These are phyloP conservation scores for Anthopleura sola DNA, from an alignment of 64 coral and sea anemone genomes.

Conservation along the genomic window DNA sequence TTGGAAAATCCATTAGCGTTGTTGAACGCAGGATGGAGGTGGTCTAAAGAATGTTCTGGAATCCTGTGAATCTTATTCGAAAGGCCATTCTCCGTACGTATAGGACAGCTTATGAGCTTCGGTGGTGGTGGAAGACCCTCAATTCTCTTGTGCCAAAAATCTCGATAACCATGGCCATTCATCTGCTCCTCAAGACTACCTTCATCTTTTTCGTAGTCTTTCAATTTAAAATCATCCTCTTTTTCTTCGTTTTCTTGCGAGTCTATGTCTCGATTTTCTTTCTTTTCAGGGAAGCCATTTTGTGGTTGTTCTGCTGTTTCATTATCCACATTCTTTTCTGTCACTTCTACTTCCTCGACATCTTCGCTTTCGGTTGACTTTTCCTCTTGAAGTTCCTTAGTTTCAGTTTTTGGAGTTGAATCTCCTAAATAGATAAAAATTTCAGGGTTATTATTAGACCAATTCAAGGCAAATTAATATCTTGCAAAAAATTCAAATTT, in stretches of 20 bases:
- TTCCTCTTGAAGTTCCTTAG: not conserved
- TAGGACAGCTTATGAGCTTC: conserved; percentile 71
- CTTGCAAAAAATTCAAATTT: too few relatives aligned
- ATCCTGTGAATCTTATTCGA: conserved; percentile 3
- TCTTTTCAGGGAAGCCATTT: not conserved
- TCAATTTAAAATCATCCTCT: not conserved
- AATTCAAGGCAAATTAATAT: not conserved
- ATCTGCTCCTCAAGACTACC: not conserved
- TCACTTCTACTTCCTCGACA: not conserved
- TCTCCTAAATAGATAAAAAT: not conserved
- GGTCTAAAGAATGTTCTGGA: not conserved
- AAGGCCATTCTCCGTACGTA: conserved; percentile 13
- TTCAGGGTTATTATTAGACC: not conserved
- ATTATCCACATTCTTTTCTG: not conserved
- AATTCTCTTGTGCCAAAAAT: not conserved
- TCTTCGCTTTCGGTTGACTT: not conserved
- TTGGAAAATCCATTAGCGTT: conserved; percentile 16
- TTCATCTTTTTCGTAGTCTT: not conserved
- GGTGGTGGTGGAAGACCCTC: conserved; percentile 69
- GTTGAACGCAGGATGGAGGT: conserved; percentile 19
- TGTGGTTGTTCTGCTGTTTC: not conserved
- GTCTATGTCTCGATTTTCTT: not conserved
- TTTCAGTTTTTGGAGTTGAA: conserved; percentile 4
- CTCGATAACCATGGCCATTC: not conserved
- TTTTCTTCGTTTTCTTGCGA: not conserved